Percentiles rank a stretch among this genome's conserved stretches.
Evolutionary conservation across 2,113 vertebrate genomes (phyloP).

Genomic region (Semicossyphus pulcher): DNA sequence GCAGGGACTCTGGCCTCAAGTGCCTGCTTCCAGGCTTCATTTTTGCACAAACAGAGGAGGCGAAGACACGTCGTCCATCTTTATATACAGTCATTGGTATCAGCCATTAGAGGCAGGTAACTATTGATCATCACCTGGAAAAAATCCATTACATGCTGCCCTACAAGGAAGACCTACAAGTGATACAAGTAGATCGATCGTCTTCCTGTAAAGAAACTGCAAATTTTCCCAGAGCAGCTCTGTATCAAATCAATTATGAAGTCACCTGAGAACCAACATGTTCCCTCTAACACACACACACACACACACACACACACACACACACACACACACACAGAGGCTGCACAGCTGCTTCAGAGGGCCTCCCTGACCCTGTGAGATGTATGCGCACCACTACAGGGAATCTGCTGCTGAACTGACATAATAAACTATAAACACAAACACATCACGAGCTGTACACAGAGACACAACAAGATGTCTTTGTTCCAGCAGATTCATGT

Average conservation of each 20-base stretch:
- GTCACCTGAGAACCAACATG: slow-evolving; percentile 2
- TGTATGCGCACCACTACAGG: not conserved
- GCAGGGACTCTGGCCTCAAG: too few relatives aligned
- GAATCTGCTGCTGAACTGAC: not conserved
- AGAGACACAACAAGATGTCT: slow-evolving; percentile 31
- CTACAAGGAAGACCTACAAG: not conserved
- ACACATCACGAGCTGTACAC: not conserved
- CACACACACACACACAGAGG: not conserved
- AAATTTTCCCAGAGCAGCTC: not conserved
- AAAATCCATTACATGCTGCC: not conserved
- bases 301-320: not conserved
- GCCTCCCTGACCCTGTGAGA: slow-evolving; percentile 8
- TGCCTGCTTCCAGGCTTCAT: too few relatives aligned
- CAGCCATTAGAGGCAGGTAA: not conserved
- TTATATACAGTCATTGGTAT: too few relatives aligned
- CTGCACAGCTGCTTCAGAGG: not conserved
- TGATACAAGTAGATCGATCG: not conserved
- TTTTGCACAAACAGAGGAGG: too few relatives aligned
- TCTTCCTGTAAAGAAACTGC: slow-evolving; percentile 12
- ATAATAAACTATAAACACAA: slow-evolving; percentile 17
- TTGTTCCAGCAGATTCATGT: slow-evolving; percentile 41
- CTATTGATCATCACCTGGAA: not conserved
- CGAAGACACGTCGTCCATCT: too few relatives aligned
- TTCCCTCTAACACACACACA: too few relatives aligned
- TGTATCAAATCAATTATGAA: slow-evolving; percentile 11